These are phyloP conservation scores for Spodoptera frugiperda DNA, from an alignment of 1,140 invertebrate genomes.

Conservation along the genomic window DNA sequence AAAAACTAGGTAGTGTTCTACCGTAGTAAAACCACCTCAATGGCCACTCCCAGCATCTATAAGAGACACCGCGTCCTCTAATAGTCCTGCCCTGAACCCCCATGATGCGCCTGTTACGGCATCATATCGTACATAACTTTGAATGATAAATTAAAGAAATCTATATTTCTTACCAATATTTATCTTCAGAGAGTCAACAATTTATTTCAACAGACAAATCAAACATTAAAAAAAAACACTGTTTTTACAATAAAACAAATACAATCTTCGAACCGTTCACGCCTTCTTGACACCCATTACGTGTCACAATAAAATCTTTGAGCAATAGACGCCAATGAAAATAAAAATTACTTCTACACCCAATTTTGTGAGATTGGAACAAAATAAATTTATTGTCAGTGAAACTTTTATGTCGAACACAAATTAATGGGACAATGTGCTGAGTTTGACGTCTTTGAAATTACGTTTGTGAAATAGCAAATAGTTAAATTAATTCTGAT, in stretches of 20 bases:
- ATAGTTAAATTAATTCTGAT: too few relatives aligned
- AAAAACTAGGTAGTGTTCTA: too few relatives aligned
- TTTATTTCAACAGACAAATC: background rate
- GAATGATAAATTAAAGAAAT: too few relatives aligned
- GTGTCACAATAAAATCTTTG: conserved; percentile 10
- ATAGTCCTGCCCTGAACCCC: too few relatives aligned
- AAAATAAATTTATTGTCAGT: background rate
- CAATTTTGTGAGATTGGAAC: background rate
- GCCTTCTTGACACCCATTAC: background rate
- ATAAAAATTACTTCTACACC: conserved; percentile 10
- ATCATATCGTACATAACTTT: too few relatives aligned
- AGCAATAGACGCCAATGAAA: conserved; percentile 1
- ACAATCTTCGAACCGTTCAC: conserved; percentile 5
- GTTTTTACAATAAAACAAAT: background rate
- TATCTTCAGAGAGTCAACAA: background rate
- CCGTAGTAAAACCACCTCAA: too few relatives aligned
- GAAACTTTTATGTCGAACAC: background rate
- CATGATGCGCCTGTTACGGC: too few relatives aligned
- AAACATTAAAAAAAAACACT: background rate
- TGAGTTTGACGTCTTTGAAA: too few relatives aligned
- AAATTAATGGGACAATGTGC: background rate
- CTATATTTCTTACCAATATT: too few relatives aligned
- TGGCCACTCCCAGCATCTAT: too few relatives aligned
- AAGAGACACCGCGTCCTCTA: too few relatives aligned
- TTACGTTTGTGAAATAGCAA: too few relatives aligned